Evolutionary conservation across 1,140 invertebrate species (phyloP), one percentile per base, ranked within the genome.

Genomic region (Leguminivora glycinivorella): DNA sequence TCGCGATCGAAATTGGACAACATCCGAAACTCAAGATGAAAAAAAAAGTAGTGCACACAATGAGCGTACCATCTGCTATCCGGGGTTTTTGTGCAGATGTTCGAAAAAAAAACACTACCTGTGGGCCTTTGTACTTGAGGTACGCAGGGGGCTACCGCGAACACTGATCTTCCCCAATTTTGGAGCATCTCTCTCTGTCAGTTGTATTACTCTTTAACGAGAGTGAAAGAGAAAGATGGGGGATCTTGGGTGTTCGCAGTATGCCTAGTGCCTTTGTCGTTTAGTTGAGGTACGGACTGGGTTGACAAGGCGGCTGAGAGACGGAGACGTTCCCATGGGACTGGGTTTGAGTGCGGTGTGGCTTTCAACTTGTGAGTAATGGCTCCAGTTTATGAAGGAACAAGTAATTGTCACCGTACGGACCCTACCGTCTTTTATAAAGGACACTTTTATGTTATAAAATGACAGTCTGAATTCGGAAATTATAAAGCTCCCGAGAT

Each of bases 1-100:
- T 52, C 47, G 47, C 47, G 47, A 52, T 52, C 47, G 47, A 52
- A 52, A 52, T 52, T 52, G 47, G 47, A 52, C 47, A 52, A 52
- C 47, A 52, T 52, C 47, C 47, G 47, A 52, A 19, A 52, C 47
- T 52, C 47, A 10, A 43, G 47, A 19, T 52, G 47, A 52, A 19
- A 22, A 52, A 52, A 52, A 52, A 52, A 52, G 19, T 52, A 52
- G 47, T 52, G 47, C 47, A 52, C 47, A 52, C 47, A 52, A 52
- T 22, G 47, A 52, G 47, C 47, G 47, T 22, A 22, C 47, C 47
- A 52, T 52, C 47, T 52, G 47, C 47, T 52, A 52, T 52, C 47
- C 47, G 47, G 47, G 7, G 47, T 52, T 52, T 52, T 52, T 52
- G 47, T 52, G 47, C 47, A 52, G 47, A 52, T 52, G 47, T 52